phyloP scores from a whole-genome alignment of 2,888 invertebrate species.

The Chalcis sispes region DNA sequence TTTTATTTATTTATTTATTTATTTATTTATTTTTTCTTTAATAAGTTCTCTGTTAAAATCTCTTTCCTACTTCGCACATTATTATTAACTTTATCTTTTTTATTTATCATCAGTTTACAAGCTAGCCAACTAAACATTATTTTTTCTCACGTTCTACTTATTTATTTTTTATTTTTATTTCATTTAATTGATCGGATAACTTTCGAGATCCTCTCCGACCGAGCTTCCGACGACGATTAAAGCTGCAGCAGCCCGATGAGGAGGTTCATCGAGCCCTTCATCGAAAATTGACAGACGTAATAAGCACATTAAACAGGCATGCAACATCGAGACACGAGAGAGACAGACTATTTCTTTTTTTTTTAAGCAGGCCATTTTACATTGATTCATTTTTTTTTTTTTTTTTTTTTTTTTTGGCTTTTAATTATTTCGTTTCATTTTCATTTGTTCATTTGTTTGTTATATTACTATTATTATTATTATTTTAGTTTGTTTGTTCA shows the following conservation, averaged over 20 bases:
- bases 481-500: background rate
- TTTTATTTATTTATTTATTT: background rate
- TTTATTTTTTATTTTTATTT: constrained; percentile 22
- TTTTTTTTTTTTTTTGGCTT: constrained; percentile 41
- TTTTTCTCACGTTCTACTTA: constrained; percentile 24
- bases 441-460: background rate
- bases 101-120: constrained; percentile 11
- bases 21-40: constrained; percentile 12
- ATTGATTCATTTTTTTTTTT: constrained; percentile 47
- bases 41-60: constrained; percentile 26
- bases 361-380: constrained; percentile 29
- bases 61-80: constrained; percentile 30
- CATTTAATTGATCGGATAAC: constrained; percentile 64
- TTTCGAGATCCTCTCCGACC: constrained; percentile 66
- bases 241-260: constrained; percentile 51
- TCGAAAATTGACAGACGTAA: constrained; percentile 64
- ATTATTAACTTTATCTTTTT: background rate
- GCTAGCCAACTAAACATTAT: constrained; percentile 18
- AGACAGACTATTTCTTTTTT: constrained; percentile 55
- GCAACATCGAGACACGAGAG: constrained; percentile 67
- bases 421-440: constrained; percentile 6
- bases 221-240: constrained; percentile 58
- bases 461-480: too few relatives aligned
- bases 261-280: constrained; percentile 60
- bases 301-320: constrained; percentile 66